A percentile compares a stretch with the other conserved stretches of the same genome.
Evolutionary conservation across 2,113 vertebrate genomes (phyloP).

Genomic region (Onychostoma macrolepis): DNA sequence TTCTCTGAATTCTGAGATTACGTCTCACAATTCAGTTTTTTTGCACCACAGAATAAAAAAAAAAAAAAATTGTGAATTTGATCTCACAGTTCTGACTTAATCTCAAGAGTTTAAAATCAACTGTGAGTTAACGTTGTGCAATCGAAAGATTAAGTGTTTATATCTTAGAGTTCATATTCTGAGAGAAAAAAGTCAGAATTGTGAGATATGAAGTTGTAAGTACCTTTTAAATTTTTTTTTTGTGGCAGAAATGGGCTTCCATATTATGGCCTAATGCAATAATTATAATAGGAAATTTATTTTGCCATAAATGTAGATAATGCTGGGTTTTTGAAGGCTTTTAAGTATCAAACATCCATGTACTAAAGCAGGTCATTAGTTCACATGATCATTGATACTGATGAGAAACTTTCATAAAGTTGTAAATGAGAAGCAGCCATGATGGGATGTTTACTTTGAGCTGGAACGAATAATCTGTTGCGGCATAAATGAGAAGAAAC

Average conservation of each 20-base stretch:
- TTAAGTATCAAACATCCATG: background rate
- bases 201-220: background rate
- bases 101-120: too few relatives aligned
- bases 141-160: too few relatives aligned
- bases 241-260: background rate
- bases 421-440: background rate
- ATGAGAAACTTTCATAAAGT: conserved; percentile 6
- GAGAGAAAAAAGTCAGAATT: background rate
- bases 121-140: too few relatives aligned
- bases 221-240: too few relatives aligned
- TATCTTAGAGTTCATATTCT: too few relatives aligned
- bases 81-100: background rate
- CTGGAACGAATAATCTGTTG: background rate
- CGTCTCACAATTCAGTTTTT: too few relatives aligned
- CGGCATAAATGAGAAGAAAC: conserved; percentile 17
- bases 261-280: background rate
- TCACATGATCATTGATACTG: background rate
- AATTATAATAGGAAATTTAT: background rate
- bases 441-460: conserved; percentile 26
- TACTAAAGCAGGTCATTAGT: background rate
- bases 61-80: too few relatives aligned
- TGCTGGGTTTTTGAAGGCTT: background rate
- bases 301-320: background rate
- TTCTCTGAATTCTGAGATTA: too few relatives aligned
- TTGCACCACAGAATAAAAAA: background rate